These are phyloP conservation scores for Phataginus tricuspis DNA, from an alignment of 2,797 vertebrate species.

Conservation along the genomic window DNA sequence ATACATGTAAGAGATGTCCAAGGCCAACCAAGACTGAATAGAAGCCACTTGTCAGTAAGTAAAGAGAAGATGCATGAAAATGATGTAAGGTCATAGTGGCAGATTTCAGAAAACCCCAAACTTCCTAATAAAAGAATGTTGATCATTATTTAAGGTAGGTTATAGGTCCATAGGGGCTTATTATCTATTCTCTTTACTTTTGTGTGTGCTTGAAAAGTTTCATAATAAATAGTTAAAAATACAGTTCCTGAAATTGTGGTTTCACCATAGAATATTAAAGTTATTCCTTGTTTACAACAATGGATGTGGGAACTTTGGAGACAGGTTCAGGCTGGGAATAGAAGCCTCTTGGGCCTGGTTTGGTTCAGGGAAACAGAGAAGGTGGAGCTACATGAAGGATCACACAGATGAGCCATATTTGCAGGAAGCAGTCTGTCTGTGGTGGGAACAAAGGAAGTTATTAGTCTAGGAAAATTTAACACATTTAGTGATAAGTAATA, in stretches of 20 bases:
- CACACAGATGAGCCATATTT: not conserved
- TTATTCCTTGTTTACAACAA: not conserved
- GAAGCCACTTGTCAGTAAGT: constrained; percentile 53
- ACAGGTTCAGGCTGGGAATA: not conserved
- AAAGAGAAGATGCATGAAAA: constrained; percentile 52
- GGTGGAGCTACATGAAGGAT: not conserved
- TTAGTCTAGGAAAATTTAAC: not conserved
- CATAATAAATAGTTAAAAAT: constrained; percentile 4
- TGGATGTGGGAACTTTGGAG: not conserved
- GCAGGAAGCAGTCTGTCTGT: not conserved
- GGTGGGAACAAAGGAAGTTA: constrained; percentile 16
- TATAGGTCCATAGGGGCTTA: not conserved
- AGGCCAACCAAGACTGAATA: constrained; percentile 65
- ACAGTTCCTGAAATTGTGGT: not conserved
- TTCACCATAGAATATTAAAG: constrained; percentile 11
- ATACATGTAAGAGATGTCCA: constrained; percentile 73
- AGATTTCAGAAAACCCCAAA: not conserved
- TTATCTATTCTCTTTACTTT: constrained; percentile 41
- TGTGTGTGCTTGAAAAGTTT: constrained; percentile 13
- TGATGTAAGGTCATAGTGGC: constrained; percentile 16
- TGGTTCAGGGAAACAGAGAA: constrained; percentile 1
- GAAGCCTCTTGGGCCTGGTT: not conserved
- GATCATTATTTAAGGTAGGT: constrained; percentile 6
- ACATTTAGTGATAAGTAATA: constrained; percentile 24
- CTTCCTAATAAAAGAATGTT: not conserved